Base-by-base conservation (phyloP, 2,113 vertebrate species). In the Psammodynastes pulverulentus region DNA sequence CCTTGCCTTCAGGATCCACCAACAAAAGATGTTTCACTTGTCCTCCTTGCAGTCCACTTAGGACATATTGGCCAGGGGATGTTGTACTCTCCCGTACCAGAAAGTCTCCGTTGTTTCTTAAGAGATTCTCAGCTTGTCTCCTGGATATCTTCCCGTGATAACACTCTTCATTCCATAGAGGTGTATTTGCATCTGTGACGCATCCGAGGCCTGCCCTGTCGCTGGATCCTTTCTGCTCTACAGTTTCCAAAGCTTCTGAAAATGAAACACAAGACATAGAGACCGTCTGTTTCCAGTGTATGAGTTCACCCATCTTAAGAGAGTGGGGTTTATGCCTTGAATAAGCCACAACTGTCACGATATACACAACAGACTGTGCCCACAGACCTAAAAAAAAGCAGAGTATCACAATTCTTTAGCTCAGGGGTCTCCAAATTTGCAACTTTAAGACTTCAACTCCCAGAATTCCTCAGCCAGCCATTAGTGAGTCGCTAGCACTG, bases 1-100 rank as follows among this genome's bases (percentile, higher is more conserved):
- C 99, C 98, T 99, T 98, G 97, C 99, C 99, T 89, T 98, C 98
- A 24, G 99, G 98, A 92, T 99, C 98, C 92, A 99, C 98, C 95
- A 99, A 96, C 86, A 99, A 98, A 34, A 99, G 97, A 94, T 99
- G 99, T 23, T 98, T 98, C 67, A 98, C 98, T 21, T 98, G 98
- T 93, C 97, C 98, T 95, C 98, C 98, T 94, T 99, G 98, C 87
- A 99, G 97, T 21, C 99, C 98, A 67, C 98, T 99, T 95, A 99
- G 97, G 9, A 99, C 98, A 58, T 98, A 99, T 90, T 99, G 99
- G 92, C 98, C 98, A 62, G 98, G 97, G 88, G 98, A 98, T 0
- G 98, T 98, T 56, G 96, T 97, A 94, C 99, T 99, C 95, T 99
- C 99, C 92, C 99, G 97, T 94, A 99, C 98, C 97, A 99, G 96